Base-by-base conservation (phyloP, 35 echinoderm and acorn worm species). In the Amphiura filiformis region DNA sequence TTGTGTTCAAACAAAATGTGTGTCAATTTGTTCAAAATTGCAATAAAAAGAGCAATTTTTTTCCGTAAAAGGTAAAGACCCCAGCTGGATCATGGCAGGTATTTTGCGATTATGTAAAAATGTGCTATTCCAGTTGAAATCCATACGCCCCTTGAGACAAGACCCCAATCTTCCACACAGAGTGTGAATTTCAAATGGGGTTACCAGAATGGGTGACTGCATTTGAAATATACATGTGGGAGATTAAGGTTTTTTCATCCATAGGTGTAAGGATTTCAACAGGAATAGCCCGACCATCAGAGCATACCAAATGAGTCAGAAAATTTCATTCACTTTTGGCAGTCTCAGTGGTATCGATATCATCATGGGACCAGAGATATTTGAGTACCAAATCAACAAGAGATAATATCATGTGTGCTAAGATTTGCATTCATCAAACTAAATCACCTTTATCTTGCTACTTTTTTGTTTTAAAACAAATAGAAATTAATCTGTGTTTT, bases 401-500 rank as follows among this genome's bases (percentile, higher is more conserved):
- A 70, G 61, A 11, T 5, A 23, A 70, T 70, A 70, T 70, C 61
- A 70, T 13, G 28, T 70, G 61, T 30, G 7, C 28, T 11, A 13
- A 75, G 34, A 80, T 80, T 41, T 80, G 20, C 28, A 80, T 84
- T 56, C 39, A 84, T 52, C 82, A 56, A 42, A 47, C 37, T 26
- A 84, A 11, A 84, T 84, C 32, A 80, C 31, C 31, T 41, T 34
- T 80, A 9, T 80, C 15, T 41, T 34, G 78, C 5, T 70, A 70
- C 1, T 70, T 70, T 26, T 70, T 70, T 70, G 61, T 70, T 70
- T 70, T n/a, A n/a, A n/a, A n/a, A n/a, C n/a, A n/a, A n/a, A n/a
- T n/a, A n/a, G n/a, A n/a, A 42, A 9, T 12, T 13, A n/a, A n/a
- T n/a, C n/a, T n/a, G n/a, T n/a, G n/a, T n/a, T 31, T 85, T 85